Conservation (phyloP, 2,113 vertebrate genomes). For the Bujurquina vittata region DNA sequence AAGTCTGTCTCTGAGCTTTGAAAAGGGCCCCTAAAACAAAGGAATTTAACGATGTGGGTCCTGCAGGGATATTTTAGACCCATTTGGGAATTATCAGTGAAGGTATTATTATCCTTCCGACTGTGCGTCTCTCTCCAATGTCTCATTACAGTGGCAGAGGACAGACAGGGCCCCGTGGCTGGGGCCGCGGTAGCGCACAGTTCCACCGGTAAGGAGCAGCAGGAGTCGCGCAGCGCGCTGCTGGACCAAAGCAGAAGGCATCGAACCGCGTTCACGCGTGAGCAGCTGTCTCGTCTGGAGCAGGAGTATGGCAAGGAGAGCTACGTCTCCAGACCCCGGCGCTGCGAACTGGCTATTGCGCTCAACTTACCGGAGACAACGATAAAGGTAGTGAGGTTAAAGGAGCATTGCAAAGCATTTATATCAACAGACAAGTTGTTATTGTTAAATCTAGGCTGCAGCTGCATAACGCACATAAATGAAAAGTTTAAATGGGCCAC, state of each 20-base stretch:
- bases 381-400: constrained; percentile 64
- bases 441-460: not conserved
- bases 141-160: constrained; percentile 56
- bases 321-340: constrained; percentile 75
- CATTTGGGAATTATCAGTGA: not conserved
- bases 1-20: not conserved
- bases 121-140: not conserved
- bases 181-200: constrained; percentile 40
- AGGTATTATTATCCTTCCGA: not conserved
- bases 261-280: constrained; percentile 73
- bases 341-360: constrained; percentile 73
- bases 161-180: constrained; percentile 60
- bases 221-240: constrained; percentile 55
- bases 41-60: not conserved
- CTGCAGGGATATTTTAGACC: not conserved
- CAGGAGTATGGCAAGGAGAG: constrained; percentile 77
- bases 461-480: not conserved
- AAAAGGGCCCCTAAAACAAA: not conserved
- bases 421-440: not conserved
- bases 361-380: constrained; percentile 76
- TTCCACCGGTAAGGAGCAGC: constrained; percentile 37
- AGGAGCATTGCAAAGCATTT: not conserved
- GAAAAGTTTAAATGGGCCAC: not conserved
- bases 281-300: constrained; percentile 74
- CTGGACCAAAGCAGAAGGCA: constrained; percentile 76